Conservation (phyloP, 2,888 invertebrate genomes). For the Polyploca ridens region DNA sequence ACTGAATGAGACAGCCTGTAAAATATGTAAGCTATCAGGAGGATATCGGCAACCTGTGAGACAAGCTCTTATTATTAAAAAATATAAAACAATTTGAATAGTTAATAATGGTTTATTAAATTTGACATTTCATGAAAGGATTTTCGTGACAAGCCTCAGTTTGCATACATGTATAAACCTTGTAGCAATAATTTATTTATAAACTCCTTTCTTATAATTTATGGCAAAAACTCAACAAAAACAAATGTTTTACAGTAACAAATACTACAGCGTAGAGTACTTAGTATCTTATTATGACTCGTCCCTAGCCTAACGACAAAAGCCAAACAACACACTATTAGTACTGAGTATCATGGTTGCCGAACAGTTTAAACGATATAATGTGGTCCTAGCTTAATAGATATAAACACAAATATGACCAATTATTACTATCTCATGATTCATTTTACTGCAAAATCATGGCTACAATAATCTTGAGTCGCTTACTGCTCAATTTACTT, state of each 20-base stretch:
- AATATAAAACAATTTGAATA: slow-evolving; percentile 36
- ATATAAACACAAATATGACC: slow-evolving; percentile 8
- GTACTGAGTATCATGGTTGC: slow-evolving; percentile 55
- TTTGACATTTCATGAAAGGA: slow-evolving; percentile 82
- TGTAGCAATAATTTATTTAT: slow-evolving; percentile 78
- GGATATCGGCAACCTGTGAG: too few relatives aligned
- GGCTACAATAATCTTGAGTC: neutral
- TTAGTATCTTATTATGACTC: slow-evolving; percentile 63
- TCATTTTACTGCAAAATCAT: neutral
- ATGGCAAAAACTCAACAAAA: slow-evolving; percentile 82
- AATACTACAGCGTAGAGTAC: slow-evolving; percentile 70
- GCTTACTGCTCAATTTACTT: slow-evolving; percentile 35
- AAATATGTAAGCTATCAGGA: too few relatives aligned
- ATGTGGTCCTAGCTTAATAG: slow-evolving; percentile 25
- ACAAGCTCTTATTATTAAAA: too few relatives aligned
- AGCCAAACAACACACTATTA: slow-evolving; percentile 75
- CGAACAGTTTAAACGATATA: slow-evolving; percentile 35
- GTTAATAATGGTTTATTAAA: slow-evolving; percentile 80
- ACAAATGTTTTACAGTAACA: slow-evolving; percentile 75
- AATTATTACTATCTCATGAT: neutral
- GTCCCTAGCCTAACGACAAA: slow-evolving; percentile 80
- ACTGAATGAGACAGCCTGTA: too few relatives aligned
- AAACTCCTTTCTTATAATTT: slow-evolving; percentile 77
- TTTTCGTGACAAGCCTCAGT: slow-evolving; percentile 81
- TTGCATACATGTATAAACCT: slow-evolving; percentile 78